Evolutionary conservation across 1,140 invertebrate genomes (phyloP), one percentile per base, ranked within the genome.

Genomic region (Aphis craccivora): DNA sequence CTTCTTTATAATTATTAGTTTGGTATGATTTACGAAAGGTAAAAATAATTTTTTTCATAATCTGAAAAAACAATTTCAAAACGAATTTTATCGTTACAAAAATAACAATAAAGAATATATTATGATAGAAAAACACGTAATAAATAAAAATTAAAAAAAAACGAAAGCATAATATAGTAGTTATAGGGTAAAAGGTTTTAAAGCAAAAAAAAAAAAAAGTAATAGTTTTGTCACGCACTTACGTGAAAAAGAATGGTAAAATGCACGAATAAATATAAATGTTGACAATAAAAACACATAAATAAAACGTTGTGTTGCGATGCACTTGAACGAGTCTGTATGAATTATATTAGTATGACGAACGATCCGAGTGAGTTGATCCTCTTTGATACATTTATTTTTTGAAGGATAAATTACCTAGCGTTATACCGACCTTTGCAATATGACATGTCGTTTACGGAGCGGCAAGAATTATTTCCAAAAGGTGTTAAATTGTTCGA

Each of bases 51-150:
- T 45, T 86, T 86, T 30, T 6, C 40, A 30, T n/a, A n/a, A 30
- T 40, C 37, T 7, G 43, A 48, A 48, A 86, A 87, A 87, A 40
- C 37, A 25, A 86, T 86, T 86, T 86, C 37, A 86, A 87, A 45
- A 48, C 43, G 43, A 87, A 87, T n/a, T 45, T 30, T 48, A 43
- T 87, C 84, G 84, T 87, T 48, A 87, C 14, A 20, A 87, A 84
- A 86, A 86, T 86, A 86, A 86, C 25, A 86, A 43, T 86, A 40
- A 84, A 83, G 8, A 86, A 87, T 48, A 9, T n/a, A 40, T 83
- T 83, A 83, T 83, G 18, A 83, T 40, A 83, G 23, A 25, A 86
- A 40, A 40, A 40, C 40, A 86, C 40, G 40, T 43, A 9, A 43
- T 43, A 45, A 76, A 76, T 76, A 76, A 76, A 76, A 76, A 76